These are phyloP conservation scores for Psilanteris sp. DNA, from an alignment of 1,140 invertebrate species.

Conservation along the genomic window DNA sequence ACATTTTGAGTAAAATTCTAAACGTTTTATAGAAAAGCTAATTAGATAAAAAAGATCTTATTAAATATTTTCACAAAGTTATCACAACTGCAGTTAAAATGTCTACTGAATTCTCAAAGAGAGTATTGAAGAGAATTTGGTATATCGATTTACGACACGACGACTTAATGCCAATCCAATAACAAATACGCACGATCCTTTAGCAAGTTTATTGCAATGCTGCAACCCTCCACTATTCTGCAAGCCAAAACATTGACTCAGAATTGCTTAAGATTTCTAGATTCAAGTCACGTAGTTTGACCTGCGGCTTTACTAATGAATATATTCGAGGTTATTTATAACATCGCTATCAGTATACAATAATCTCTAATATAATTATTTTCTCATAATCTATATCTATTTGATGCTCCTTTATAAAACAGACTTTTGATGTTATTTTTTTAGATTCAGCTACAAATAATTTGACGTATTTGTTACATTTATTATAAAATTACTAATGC, in stretches of 20 bases:
- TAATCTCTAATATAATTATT: too few relatives aligned
- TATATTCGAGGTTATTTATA: constrained; percentile 47
- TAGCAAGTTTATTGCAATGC: constrained; percentile 54
- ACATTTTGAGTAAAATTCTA: constrained; percentile 38
- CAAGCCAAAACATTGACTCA: constrained; percentile 58
- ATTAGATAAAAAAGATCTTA: too few relatives aligned
- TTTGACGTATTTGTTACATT: too few relatives aligned
- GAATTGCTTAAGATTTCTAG: constrained; percentile 65
- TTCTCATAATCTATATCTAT: too few relatives aligned
- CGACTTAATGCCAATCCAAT: constrained; percentile 46
- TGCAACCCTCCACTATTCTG: constrained; percentile 58
- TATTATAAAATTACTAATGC: too few relatives aligned
- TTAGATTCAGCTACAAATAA: too few relatives aligned
- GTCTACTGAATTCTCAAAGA: constrained; percentile 55
- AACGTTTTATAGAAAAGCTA: too few relatives aligned
- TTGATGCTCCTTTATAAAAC: too few relatives aligned
- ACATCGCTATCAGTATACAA: too few relatives aligned
- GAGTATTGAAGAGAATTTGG: constrained; percentile 65
- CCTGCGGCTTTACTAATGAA: constrained; percentile 33
- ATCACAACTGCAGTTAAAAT: constrained; percentile 2
- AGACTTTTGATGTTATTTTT: too few relatives aligned
- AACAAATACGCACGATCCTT: constrained; percentile 33
- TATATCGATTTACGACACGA: constrained; percentile 60
- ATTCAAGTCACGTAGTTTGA: constrained; percentile 62
- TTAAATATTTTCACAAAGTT: too few relatives aligned